Evolutionary conservation across 1,140 invertebrate species (phyloP), one percentile per base, ranked within the genome.

Genomic region (Galleria mellonella): DNA sequence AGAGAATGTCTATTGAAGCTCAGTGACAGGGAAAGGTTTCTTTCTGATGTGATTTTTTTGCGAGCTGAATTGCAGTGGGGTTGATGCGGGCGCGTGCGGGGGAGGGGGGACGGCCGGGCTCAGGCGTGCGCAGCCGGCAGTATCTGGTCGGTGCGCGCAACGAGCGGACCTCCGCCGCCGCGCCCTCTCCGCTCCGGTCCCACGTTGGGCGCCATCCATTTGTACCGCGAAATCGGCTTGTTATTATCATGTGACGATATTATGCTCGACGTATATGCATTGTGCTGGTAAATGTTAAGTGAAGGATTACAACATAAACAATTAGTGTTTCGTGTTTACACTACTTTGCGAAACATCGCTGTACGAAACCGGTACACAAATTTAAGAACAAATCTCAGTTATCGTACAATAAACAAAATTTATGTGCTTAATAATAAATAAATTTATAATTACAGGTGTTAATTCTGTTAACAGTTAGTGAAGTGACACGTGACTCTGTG

Each of bases 101-200:
- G 44, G 60, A 59, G 44, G 45, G 72, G 67, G 76, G 61, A 33
- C 50, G 71, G 72, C 72, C 68, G 72, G 75, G 78, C 65, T 58
- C 68, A 77, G 78, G 78, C 78, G 70, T 75, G 78, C 78, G 78
- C 78, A 79, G 57, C 59, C 75, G 73, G 70, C 68, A 83, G 78
- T 83, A 42, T 53, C 64, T 45, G 30, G 47, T 65, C 48, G 58
- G 53, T 51, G 51, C 55, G 55, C 65, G 55, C 13, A 43, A 12
- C 33, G 43, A 35, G 43, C 51, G 59, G 44, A 57, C 61, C 50
- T 56, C 23, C 15, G 33, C 23, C 15, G 33, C 27, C 47, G 33
- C 33, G 48, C 39, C 37, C 45, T 28, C 23, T 37, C 11, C 31
- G 29, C 13, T 28, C 33, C 45, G 32, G 50, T 40, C 54, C 53